Percentiles rank a stretch among this genome's conserved stretches.
Conservation (phyloP, 1,140 invertebrate species). For the Steinernema khuongi region DNA sequence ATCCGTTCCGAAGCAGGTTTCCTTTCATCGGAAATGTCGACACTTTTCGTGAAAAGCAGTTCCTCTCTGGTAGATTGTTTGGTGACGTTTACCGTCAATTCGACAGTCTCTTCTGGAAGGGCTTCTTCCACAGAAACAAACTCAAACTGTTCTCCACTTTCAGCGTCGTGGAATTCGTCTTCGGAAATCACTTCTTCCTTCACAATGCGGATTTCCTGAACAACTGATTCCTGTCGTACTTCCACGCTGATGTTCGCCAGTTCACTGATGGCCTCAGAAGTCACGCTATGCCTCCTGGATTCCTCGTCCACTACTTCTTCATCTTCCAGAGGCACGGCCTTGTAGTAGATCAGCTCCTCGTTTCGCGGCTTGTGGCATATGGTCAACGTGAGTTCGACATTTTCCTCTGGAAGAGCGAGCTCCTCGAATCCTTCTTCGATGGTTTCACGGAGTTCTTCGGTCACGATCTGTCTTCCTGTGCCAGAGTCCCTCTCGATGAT, state of each 20-base stretch:
- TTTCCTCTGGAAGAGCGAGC: neutral
- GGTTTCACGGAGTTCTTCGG: neutral
- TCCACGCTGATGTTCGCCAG: neutral
- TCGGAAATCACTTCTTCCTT: neutral
- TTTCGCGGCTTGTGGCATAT: constrained; percentile 5
- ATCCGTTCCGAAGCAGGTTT: neutral
- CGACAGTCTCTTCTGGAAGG: neutral
- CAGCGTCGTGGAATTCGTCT: constrained; percentile 1
- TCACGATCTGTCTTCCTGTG: neutral
- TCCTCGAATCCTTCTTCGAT: constrained; percentile 22
- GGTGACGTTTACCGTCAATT: neutral
- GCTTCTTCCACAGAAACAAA: constrained; percentile 1
- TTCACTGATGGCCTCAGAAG: neutral
- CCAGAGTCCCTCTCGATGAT: constrained; percentile 3
- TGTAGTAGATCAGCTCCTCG: constrained; percentile 4
- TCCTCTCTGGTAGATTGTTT: neutral
- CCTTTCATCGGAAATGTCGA: neutral
- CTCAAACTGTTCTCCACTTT: neutral
- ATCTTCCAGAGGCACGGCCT: neutral
- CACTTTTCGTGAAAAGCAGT: neutral
- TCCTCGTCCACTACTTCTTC: neutral
- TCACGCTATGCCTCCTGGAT: neutral
- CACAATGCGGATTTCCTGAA: neutral
- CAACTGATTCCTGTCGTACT: neutral
- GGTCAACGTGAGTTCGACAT: neutral